These are phyloP conservation scores for Chalcis sispes DNA, from an alignment of 2,888 invertebrate genomes.

Conservation along the genomic window DNA sequence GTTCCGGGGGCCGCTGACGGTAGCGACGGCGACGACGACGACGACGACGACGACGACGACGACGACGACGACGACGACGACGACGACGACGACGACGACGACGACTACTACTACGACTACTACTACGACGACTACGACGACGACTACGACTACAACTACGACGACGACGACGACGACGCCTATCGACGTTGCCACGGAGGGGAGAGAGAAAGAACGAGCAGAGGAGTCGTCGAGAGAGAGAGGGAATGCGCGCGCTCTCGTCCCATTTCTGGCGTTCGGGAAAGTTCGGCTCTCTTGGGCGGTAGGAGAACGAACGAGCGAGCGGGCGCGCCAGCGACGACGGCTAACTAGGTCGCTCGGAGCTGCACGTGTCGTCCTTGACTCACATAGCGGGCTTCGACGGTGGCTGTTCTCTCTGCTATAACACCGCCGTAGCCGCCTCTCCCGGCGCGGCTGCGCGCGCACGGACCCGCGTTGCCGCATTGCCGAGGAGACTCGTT, in stretches of 20 bases:
- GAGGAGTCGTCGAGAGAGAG: conserved; percentile 12
- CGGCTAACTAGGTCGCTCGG: conserved; percentile 70
- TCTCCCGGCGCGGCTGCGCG: conserved; percentile 14
- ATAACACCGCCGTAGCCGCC: not conserved
- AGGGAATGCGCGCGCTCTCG: conserved; percentile 50
- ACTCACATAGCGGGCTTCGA: conserved; percentile 71
- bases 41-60: not conserved
- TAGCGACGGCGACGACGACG: conserved; percentile 2
- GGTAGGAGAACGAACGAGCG: not conserved
- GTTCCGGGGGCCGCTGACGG: too few species aligned
- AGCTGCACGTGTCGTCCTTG: conserved; percentile 77
- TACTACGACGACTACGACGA: not conserved
- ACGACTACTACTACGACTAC: conserved; percentile 1
- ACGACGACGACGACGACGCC: conserved; percentile 6
- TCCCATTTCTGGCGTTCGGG: conserved; percentile 72
- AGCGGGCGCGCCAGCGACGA: conserved; percentile 57
- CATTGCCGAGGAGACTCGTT: conserved; percentile 27
- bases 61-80: not conserved
- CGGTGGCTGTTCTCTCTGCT: conserved; percentile 3
- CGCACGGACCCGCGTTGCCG: conserved; percentile 21
- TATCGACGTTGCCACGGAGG: conserved; percentile 3
- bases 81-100: conserved; percentile 16
- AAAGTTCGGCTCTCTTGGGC: conserved; percentile 68
- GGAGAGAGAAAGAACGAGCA: conserved; percentile 10
- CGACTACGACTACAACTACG: not conserved